phyloP scores from a whole-genome alignment of 53 echinoderm and acorn worm genomes.

The Holothuria scabra region DNA sequence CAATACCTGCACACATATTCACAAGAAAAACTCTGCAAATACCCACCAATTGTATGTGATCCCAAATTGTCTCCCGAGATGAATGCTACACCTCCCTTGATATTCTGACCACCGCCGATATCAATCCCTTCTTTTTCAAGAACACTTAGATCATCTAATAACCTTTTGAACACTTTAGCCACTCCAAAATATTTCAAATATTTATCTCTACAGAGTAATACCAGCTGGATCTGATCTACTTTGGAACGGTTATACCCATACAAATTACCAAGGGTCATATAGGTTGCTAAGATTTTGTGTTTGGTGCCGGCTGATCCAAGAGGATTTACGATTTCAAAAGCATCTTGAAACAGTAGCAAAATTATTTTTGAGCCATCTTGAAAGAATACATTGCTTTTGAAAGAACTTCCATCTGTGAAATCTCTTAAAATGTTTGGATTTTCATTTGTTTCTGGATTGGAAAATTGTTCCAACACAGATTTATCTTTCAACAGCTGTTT shows the following conservation, averaged over 20 bases:
- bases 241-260: background rate
- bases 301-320: background rate
- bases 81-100: slow-evolving; percentile 31
- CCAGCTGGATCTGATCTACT: slow-evolving; percentile 31
- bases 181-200: slow-evolving; percentile 37
- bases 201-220: slow-evolving; percentile 23
- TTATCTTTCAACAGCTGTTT: too few relatives aligned
- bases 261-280: background rate
- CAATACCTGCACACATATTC: slow-evolving; percentile 24
- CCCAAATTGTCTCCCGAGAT: slow-evolving; percentile 47
- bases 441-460: too few relatives aligned
- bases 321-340: slow-evolving; percentile 34
- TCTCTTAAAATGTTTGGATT: too few relatives aligned
- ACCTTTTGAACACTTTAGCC: slow-evolving; percentile 12
- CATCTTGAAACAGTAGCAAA: slow-evolving; percentile 11
- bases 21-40: slow-evolving; percentile 12
- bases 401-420: too few relatives aligned
- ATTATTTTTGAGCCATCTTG: background rate
- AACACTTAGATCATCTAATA: slow-evolving; percentile 2
- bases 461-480: too few relatives aligned
- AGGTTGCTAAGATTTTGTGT: slow-evolving; percentile 5
- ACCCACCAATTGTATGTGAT: slow-evolving; percentile 45
- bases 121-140: slow-evolving; percentile 24
- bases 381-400: slow-evolving; percentile 5
- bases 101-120: slow-evolving; percentile 9